These are phyloP conservation scores for Thamnophis elegans DNA, from an alignment of 2,797 vertebrate species.

Conservation along the genomic window DNA sequence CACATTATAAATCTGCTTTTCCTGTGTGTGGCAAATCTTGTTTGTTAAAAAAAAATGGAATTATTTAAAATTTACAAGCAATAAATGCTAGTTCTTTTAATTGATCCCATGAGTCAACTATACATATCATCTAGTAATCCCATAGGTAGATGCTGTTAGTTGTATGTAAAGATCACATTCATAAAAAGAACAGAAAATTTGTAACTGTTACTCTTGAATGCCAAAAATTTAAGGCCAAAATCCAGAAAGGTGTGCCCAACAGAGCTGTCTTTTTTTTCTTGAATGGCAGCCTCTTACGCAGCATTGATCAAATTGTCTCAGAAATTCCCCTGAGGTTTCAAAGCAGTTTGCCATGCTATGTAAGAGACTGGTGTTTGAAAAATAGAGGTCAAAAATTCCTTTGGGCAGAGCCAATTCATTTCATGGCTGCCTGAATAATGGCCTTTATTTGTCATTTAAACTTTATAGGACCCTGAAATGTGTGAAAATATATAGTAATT, in stretches of 20 bases:
- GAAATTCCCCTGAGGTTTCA: conserved; percentile 32
- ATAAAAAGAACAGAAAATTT: conserved; percentile 54
- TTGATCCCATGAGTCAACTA: conserved; percentile 76
- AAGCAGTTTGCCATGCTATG: conserved; percentile 24
- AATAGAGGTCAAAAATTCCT: conserved; percentile 28
- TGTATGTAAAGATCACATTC: conserved; percentile 63
- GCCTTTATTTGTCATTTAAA: conserved; percentile 15
- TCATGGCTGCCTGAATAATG: conserved; percentile 8
- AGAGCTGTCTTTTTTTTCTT: background rate
- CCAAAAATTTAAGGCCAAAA: conserved; percentile 32
- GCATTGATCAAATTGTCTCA: conserved; percentile 29
- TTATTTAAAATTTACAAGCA: conserved; percentile 50
- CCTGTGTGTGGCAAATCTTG: conserved; percentile 47
- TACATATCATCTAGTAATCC: conserved; percentile 71
- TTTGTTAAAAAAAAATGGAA: conserved; percentile 50
- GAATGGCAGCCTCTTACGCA: background rate
- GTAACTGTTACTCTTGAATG: conserved; percentile 54
- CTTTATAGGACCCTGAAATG: background rate
- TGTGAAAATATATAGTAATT: conserved; percentile 3
- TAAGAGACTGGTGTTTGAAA: conserved; percentile 7
- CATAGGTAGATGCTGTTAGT: conserved; percentile 63
- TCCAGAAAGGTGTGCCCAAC: background rate
- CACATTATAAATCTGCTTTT: conserved; percentile 1
- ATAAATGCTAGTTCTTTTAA: conserved; percentile 66
- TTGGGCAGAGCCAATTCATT: conserved; percentile 1